Percentiles rank a stretch among this genome's conserved stretches.
Evolutionary conservation across 2,113 vertebrate genomes (phyloP).

Genomic region (Ploceus nigricollis): DNA sequence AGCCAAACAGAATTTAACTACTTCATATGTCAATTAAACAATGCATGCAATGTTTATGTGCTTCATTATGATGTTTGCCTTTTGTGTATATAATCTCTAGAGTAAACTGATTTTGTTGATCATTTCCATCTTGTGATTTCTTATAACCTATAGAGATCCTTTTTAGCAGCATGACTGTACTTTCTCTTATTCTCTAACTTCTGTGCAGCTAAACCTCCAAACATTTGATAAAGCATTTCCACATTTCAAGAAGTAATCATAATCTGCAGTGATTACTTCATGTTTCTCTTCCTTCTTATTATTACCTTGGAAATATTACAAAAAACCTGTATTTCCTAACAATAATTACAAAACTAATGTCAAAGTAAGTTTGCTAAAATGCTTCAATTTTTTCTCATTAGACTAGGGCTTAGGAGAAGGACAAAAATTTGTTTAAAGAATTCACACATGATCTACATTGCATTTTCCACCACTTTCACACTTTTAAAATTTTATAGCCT

Average conservation of each 20-base stretch:
- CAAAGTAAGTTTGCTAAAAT: neutral
- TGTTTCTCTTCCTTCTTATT: neutral
- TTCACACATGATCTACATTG: neutral
- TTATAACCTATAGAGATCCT: neutral
- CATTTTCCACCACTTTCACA: neutral
- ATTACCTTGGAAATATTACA: neutral
- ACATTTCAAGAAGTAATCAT: neutral
- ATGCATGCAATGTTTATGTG: neutral
- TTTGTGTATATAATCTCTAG: neutral
- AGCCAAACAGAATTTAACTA: neutral
- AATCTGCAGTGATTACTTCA: neutral
- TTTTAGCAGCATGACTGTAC: neutral
- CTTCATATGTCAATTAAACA: neutral
- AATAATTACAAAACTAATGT: neutral
- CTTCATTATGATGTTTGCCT: neutral
- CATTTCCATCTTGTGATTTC: neutral
- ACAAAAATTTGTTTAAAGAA: neutral
- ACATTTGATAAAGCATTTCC: neutral
- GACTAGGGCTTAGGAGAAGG: neutral
- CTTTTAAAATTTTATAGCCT: neutral
- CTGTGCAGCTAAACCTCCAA: neutral
- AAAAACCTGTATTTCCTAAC: neutral
- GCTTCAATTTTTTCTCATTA: neutral
- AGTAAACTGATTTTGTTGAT: neutral
- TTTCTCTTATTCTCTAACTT: neutral